Evolutionary conservation across 2,888 invertebrate species (phyloP), one percentile per base, ranked within the genome.

Genomic region (Dilophus febrilis): DNA sequence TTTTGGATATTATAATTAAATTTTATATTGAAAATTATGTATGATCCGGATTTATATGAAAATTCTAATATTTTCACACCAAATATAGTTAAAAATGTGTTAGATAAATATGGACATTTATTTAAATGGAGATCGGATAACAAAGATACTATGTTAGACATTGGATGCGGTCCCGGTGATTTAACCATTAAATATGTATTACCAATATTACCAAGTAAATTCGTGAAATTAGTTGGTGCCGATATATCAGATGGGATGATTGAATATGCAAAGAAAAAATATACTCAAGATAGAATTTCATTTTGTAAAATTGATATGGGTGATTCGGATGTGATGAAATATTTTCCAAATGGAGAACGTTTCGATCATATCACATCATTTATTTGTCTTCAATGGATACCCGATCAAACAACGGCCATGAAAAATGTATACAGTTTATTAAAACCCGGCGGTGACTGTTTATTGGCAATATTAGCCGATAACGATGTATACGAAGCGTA

Each of bases 341-440:
- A n/a, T n/a, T n/a, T n/a, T n/a, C n/a, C n/a, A n/a, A n/a, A n/a
- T n/a, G n/a, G n/a, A n/a, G n/a, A n/a, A n/a, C 52, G 58, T 19
- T 84, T 78, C 50, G 69, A 77, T 51, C 78, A 81, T 51, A 68
- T 72, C 1, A 72, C 81, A 39, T 84, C 84, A 0, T 83, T 84
- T 54, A 83, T 82, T 54, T 74, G 81, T 44, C 62, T 86, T 4
- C 83, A 85, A 51, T 85, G 85, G 85, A 72, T 84, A 27, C 70
- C 71, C 47, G 70, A 82, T 52, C 76, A 78, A 56, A 68, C 71
- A 49, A 61, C 58, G 49, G 77, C 76, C 0, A 64, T 78, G 40
- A 60, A 61, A 40, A 80, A 79, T 51, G 73, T 84, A 38, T 72
- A 67, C 56, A 61, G 71, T 28, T 55, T 84, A 38, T 57, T 85